These are phyloP conservation scores for Drosophila formosana DNA, from an alignment of 2,888 invertebrate genomes.

Conservation along the genomic window DNA sequence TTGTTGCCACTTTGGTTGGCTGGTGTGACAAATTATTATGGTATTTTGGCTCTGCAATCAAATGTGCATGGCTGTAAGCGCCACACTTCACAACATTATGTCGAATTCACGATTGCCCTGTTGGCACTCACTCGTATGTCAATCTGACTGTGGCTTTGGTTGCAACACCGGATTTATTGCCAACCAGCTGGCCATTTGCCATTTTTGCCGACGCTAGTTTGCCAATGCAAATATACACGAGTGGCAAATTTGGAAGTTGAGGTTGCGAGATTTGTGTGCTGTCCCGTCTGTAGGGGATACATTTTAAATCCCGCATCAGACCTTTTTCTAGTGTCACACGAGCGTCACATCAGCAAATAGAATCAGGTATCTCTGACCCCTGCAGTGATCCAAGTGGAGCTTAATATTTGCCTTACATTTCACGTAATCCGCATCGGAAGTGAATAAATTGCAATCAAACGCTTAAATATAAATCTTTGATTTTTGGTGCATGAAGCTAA, in stretches of 20 bases:
- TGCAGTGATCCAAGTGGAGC: not conserved
- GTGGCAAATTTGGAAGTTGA: not conserved
- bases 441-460: conserved; percentile 11
- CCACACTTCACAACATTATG: conserved; percentile 19
- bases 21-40: conserved; percentile 60
- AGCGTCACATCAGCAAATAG: not conserved
- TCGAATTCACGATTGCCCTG: not conserved
- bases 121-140: not conserved
- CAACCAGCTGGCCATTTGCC: conserved; percentile 21
- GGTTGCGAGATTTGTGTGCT: conserved; percentile 1
- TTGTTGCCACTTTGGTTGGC: conserved; percentile 19
- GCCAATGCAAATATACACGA: conserved; percentile 1
- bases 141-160: not conserved
- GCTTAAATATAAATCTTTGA: not conserved
- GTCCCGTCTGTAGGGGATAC: not conserved
- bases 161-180: not conserved
- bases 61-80: conserved; percentile 44
- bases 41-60: conserved; percentile 57
- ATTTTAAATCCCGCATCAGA: not conserved
- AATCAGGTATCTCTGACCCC: not conserved
- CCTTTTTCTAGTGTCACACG: not conserved
- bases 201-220: conserved; percentile 16
- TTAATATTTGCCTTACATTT: not conserved
- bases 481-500: not conserved
- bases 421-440: not conserved